These are phyloP conservation scores for Melieria crassipennis DNA, from an alignment of 2,888 invertebrate species.

Conservation along the genomic window DNA sequence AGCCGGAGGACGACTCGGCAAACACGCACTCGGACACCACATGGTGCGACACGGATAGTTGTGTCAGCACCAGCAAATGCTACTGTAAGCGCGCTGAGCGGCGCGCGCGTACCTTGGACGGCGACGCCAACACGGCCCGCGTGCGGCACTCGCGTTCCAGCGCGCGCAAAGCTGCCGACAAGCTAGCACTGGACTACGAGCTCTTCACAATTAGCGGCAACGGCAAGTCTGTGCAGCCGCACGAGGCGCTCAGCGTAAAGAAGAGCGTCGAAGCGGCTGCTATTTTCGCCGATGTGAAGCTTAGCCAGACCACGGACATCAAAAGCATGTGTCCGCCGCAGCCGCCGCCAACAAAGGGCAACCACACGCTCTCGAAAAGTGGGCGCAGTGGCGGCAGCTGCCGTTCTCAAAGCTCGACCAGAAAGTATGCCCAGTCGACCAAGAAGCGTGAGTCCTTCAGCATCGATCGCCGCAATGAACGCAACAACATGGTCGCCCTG, in stretches of 20 bases:
- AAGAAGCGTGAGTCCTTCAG: constrained; percentile 56
- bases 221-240: constrained; percentile 69
- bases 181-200: constrained; percentile 81
- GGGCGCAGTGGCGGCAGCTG: constrained; percentile 43
- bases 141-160: constrained; percentile 51
- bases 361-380: constrained; percentile 23
- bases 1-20: constrained; percentile 65
- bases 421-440: constrained; percentile 45
- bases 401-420: constrained; percentile 49
- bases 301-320: constrained; percentile 77
- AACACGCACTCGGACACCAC: constrained; percentile 65
- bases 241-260: constrained; percentile 83
- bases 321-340: constrained; percentile 63
- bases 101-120: constrained; percentile 34
- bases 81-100: constrained; percentile 71
- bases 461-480: constrained; percentile 51
- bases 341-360: constrained; percentile 32
- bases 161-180: constrained; percentile 68
- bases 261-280: constrained; percentile 91
- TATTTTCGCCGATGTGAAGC: constrained; percentile 80
- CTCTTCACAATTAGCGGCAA: constrained; percentile 70
- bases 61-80: constrained; percentile 87
- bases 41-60: constrained; percentile 86
- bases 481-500: constrained; percentile 41
- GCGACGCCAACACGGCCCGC: constrained; percentile 29